Evolutionary conservation across 2,113 vertebrate genomes (phyloP), one percentile per base, ranked within the genome.

Genomic region (Urocitellus parryii): DNA sequence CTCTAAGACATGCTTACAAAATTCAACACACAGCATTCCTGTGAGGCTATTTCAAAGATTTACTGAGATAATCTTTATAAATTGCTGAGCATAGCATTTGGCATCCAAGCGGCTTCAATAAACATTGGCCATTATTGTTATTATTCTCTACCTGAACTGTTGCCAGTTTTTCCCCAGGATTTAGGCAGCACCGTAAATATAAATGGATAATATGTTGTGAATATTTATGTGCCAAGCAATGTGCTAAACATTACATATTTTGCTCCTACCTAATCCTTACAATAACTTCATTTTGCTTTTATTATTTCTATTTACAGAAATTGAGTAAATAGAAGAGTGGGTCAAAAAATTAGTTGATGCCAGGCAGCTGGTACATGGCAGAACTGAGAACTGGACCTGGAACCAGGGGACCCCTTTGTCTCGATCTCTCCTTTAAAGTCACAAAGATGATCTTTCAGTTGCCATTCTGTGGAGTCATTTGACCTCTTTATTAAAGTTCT

Each of bases 41-140:
- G 20, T 9, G 65, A 90, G 84, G 42, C 65, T 72, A 7, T 83
- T 92, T 91, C 79, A 70, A 65, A 92, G 94, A 91, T 95, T 95
- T 94, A 76, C 67, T 90, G 58, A 94, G 58, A 87, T 95, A 80
- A 84, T 92, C 58, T 68, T 87, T 88, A 80, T 58, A 77, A 96
- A 96, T 56, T 84, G 76, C 56, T 94, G 42, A 96, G 85, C 34
- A 37, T 37, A 91, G 56, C 61, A 95, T 67, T 25, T 91, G 68
- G 22, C 45, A 89, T 85, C 56, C 39, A 48, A 91, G 76, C 73
- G 2, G 25, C 81, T 80, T 88, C 27, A 76, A 20, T 6, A 77
- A 72, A 51, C 80, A 13, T 83, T 74, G 72, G 51, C 37, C 78
- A 10, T 83, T 90, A 32, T 83, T 86, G 25, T 83, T 82, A 29